These are phyloP conservation scores for Pheosia gnoma DNA, from an alignment of 2,888 invertebrate genomes.

Conservation along the genomic window DNA sequence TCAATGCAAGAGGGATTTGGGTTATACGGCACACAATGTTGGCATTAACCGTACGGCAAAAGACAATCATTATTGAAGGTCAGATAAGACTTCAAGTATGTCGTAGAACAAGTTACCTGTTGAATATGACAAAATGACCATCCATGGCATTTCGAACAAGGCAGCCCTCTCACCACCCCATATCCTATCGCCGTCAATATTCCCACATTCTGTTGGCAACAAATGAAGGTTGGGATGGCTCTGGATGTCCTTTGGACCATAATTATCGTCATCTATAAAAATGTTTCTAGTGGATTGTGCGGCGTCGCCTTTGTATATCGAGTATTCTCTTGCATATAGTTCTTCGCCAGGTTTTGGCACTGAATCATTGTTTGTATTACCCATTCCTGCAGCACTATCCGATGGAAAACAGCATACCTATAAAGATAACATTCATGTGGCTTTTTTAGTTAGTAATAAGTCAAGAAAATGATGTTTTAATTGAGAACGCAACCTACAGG, in stretches of 20 bases:
- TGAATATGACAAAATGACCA: conserved; percentile 88
- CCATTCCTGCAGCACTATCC: background rate
- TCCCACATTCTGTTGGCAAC: conserved; percentile 82
- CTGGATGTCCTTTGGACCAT: conserved; percentile 27
- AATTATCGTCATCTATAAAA: conserved; percentile 10
- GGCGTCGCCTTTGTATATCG: background rate
- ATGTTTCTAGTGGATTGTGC: background rate
- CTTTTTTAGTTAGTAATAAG: too few species aligned
- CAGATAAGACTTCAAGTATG: too few species aligned
- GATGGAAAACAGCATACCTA: conserved; percentile 42
- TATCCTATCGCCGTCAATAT: conserved; percentile 80
- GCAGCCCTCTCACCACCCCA: conserved; percentile 85
- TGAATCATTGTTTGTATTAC: background rate
- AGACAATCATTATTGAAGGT: too few species aligned
- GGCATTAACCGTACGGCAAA: too few species aligned
- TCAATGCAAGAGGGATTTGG: too few species aligned
- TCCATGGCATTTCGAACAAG: conserved; percentile 89
- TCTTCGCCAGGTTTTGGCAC: background rate
- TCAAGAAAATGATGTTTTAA: too few species aligned
- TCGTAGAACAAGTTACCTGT: conserved; percentile 47
- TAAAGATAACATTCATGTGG: conserved; percentile 13
- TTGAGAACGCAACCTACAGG: too few species aligned
- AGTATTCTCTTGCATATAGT: background rate
- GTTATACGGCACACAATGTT: too few species aligned
- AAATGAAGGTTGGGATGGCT: conserved; percentile 39